Conservation (phyloP, 2,113 vertebrate species). For the Zapornia atra region DNA sequence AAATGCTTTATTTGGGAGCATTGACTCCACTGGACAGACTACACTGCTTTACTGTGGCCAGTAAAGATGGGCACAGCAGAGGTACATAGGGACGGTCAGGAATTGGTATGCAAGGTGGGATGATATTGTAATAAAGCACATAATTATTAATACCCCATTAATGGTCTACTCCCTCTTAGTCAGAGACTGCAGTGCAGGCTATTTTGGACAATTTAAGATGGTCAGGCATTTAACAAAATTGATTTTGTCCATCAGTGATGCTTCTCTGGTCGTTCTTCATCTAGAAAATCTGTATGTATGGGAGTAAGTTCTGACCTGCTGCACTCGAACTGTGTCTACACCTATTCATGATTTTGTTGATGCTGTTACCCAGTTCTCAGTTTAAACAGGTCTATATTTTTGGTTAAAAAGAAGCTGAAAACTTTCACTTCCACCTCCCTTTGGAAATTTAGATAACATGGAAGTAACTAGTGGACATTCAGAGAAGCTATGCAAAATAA, state of each 20-base stretch:
- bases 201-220: not conserved
- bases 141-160: not conserved
- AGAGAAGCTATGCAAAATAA: not conserved
- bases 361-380: not conserved
- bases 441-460: not conserved
- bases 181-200: not conserved
- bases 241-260: not conserved
- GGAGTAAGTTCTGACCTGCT: not conserved
- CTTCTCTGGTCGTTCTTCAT: not conserved
- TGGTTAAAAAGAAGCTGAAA: not conserved
- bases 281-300: not conserved
- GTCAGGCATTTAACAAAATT: not conserved
- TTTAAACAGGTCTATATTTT: not conserved
- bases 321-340: not conserved
- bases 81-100: not conserved
- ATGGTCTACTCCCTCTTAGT: not conserved
- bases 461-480: not conserved
- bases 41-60: not conserved
- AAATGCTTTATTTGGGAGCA: not conserved
- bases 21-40: fast-evolving
- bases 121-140: not conserved
- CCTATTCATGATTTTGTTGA: not conserved
- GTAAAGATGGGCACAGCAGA: not conserved
- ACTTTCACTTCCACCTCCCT: not conserved
- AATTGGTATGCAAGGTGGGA: not conserved